A percentile compares a stretch with the other conserved stretches of the same genome.
Evolutionary conservation across 1,140 invertebrate species (phyloP).

Genomic region (Notospermus geniculatus): DNA sequence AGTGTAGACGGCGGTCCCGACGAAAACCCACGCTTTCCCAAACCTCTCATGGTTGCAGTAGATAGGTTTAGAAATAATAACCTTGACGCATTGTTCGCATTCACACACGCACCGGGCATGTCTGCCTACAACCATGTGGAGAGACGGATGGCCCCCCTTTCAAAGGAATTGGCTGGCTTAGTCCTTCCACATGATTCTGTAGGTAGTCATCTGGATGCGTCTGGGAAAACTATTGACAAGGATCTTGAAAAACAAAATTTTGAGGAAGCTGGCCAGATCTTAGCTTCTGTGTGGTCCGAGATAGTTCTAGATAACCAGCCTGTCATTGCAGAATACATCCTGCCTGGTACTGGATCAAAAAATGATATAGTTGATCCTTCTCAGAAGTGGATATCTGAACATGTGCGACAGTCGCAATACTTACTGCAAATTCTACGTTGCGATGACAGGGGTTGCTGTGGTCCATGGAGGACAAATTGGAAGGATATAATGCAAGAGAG

Average conservation of each 20-base stretch:
- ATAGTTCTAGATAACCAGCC: constrained; percentile 31
- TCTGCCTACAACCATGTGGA: constrained; percentile 49
- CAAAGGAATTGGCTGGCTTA: constrained; percentile 47
- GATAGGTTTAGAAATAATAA: constrained; percentile 47
- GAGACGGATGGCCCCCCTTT: constrained; percentile 52
- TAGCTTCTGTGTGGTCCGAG: constrained; percentile 43
- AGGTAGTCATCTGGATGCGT: constrained; percentile 50
- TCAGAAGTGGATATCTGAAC: constrained; percentile 18
- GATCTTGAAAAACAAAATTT: constrained; percentile 49
- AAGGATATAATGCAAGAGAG: constrained; percentile 12
- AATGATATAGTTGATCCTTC: not conserved
- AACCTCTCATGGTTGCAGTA: constrained; percentile 45
- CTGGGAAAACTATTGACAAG: constrained; percentile 42
- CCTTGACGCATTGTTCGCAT: constrained; percentile 54
- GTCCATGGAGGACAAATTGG: constrained; percentile 6
- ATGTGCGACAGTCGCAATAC: constrained; percentile 28
- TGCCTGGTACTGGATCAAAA: not conserved
- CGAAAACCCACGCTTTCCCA: constrained; percentile 48
- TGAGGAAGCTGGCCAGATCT: constrained; percentile 32
- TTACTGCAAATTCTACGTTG: constrained; percentile 26
- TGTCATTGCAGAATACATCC: constrained; percentile 41
- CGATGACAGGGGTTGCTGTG: constrained; percentile 16
- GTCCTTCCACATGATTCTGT: constrained; percentile 50
- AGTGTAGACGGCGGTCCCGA: constrained; percentile 53
- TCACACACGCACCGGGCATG: constrained; percentile 54